Percentiles rank a stretch among this genome's conserved stretches.
Evolutionary conservation across 2,113 vertebrate genomes (phyloP).

Genomic region (Silurus glanis): DNA sequence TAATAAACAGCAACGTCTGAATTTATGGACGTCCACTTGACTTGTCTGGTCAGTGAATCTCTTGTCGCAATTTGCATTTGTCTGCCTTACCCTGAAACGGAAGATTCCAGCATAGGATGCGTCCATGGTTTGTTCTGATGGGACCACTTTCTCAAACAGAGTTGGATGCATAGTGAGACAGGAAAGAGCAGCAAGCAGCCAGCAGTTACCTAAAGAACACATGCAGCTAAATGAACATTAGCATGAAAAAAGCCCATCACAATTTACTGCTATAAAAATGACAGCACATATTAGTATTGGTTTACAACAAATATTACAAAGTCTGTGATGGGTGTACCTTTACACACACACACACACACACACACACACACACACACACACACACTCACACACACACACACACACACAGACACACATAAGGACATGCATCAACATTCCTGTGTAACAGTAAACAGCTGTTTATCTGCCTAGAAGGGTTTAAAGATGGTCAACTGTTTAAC

Average conservation of each 20-base stretch:
- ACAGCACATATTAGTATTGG: background rate
- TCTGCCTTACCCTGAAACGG: constrained; percentile 68
- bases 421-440: constrained; percentile 52
- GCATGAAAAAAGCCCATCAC: background rate
- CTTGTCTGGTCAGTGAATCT: background rate
- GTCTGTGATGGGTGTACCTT: background rate
- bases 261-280: background rate
- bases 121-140: constrained; percentile 67
- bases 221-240: background rate
- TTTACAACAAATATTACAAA: background rate
- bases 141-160: constrained; percentile 75
- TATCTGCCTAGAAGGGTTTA: constrained; percentile 18
- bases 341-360: background rate
- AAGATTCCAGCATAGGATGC: constrained; percentile 75
- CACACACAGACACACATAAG: constrained; percentile 15
- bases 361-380: constrained; percentile 7
- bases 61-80: background rate
- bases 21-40: background rate
- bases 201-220: constrained; percentile 71
- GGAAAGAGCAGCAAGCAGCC: constrained; percentile 76
- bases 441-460: constrained; percentile 64
- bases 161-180: constrained; percentile 73
- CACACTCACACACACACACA: background rate
- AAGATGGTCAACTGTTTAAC: background rate
- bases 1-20: background rate